These are phyloP conservation scores for Hymenochirus boettgeri DNA, from an alignment of 2,113 vertebrate species.

Conservation along the genomic window DNA sequence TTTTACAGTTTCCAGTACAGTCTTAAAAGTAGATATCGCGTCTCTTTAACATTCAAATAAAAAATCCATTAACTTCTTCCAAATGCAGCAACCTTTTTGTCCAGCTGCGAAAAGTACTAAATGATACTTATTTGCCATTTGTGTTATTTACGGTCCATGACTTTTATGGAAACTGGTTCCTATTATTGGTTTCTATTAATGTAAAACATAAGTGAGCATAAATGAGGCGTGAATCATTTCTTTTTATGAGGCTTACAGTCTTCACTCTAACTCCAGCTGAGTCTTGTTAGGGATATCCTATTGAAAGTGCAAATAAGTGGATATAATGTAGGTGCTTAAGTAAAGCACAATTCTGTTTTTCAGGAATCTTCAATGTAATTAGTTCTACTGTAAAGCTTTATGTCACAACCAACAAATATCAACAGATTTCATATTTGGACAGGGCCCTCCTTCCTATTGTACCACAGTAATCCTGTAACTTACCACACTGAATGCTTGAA, in stretches of 20 bases:
- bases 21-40: conserved; percentile 43
- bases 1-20: conserved; percentile 19
- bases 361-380: no score
- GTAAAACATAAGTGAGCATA: conserved; percentile 95
- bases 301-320: conserved; percentile 65
- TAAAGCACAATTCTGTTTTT: not conserved
- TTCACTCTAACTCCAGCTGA: conserved; percentile 75
- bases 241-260: conserved; percentile 83
- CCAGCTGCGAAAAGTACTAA: conserved; percentile 78
- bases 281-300: conserved; percentile 77
- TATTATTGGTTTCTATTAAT: conserved; percentile 96
- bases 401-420: no score
- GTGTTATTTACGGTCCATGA: conserved; percentile 92
- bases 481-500: no score
- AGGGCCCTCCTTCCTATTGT: no score
- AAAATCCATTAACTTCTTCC: conserved; percentile 72
- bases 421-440: no score
- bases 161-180: conserved; percentile 90
- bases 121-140: conserved; percentile 88
- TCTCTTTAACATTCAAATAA: conserved; percentile 74
- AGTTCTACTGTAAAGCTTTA: no score
- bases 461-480: no score
- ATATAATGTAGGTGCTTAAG: conserved; percentile 45
- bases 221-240: conserved; percentile 89
- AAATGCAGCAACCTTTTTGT: conserved; percentile 73